Percentiles rank a stretch among this genome's conserved stretches.
phyloP scores from a whole-genome alignment of 2,888 invertebrate genomes.

The Acronicta alni region DNA sequence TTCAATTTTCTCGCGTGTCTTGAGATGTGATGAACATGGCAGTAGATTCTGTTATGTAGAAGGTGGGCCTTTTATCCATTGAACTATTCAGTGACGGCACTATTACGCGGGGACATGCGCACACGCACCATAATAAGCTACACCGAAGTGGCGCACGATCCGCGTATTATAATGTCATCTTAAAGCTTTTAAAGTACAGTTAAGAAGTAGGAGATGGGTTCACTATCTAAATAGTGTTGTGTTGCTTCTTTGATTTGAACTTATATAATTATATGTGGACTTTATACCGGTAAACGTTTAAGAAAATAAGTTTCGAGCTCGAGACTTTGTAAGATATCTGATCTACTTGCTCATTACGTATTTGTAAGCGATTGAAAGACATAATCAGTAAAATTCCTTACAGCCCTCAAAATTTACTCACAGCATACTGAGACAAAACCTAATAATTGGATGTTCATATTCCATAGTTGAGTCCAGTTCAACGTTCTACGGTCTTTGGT shows the following conservation, averaged over 20 bases:
- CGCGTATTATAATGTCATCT: conserved; percentile 65
- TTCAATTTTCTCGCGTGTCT: too few relatives aligned
- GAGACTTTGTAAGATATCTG: neutral
- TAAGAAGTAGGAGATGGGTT: conserved; percentile 35
- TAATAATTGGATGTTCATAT: too few relatives aligned
- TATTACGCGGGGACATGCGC: conserved; percentile 47
- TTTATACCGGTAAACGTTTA: too few relatives aligned
- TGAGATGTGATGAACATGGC: too few relatives aligned
- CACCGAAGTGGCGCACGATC: conserved; percentile 59
- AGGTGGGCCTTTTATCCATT: conserved; percentile 18
- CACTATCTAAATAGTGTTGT: conserved; percentile 22
- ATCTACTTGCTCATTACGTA: too few relatives aligned
- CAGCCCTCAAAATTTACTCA: too few relatives aligned
- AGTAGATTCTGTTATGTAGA: too few relatives aligned
- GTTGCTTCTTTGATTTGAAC: conserved; percentile 8
- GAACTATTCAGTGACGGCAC: conserved; percentile 19
- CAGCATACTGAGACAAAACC: too few relatives aligned
- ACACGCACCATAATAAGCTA: conserved; percentile 48
- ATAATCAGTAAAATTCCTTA: too few relatives aligned
- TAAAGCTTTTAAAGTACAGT: conserved; percentile 39
- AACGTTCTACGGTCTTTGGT: too few relatives aligned
- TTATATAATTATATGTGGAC: neutral
- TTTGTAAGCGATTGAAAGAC: conserved; percentile 1
- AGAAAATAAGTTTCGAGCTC: too few relatives aligned
- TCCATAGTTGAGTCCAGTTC: too few relatives aligned